phyloP scores from a whole-genome alignment of 2,113 vertebrate species.

The Corythornis cristatus region DNA sequence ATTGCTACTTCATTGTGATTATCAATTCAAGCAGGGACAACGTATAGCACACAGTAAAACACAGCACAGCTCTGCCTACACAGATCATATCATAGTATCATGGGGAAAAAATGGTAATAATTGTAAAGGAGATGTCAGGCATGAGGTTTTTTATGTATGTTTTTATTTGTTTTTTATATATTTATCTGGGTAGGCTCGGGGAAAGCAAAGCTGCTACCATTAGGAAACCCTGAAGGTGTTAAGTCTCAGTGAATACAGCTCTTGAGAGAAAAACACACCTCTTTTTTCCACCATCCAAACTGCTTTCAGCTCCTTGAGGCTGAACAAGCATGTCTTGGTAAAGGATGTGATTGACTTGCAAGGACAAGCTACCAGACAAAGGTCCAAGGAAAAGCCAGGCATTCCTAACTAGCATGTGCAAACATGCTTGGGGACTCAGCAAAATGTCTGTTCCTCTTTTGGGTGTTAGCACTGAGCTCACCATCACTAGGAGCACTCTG shows the following conservation, averaged over 20 bases:
- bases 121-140: not conserved
- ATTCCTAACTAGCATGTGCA: not conserved
- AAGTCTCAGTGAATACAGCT: not conserved
- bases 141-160: not conserved
- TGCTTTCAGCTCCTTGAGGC: not conserved
- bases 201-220: not conserved
- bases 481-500: not conserved
- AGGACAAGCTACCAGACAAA: not conserved
- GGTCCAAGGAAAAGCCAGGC: not conserved
- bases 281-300: not conserved
- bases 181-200: not conserved
- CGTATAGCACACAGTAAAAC: not conserved
- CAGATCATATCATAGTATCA: not conserved
- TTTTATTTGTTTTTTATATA: not conserved
- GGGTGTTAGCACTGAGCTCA: not conserved
- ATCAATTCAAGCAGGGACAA: not conserved
- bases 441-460: not conserved
- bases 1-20: not conserved
- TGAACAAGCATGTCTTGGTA: not conserved
- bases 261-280: not conserved
- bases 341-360: not conserved
- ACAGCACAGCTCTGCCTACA: not conserved
- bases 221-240: not conserved
- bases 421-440: not conserved
- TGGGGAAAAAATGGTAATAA: not conserved